phyloP scores from a whole-genome alignment of 2,113 vertebrate species.

The Xenopus laevis region DNA sequence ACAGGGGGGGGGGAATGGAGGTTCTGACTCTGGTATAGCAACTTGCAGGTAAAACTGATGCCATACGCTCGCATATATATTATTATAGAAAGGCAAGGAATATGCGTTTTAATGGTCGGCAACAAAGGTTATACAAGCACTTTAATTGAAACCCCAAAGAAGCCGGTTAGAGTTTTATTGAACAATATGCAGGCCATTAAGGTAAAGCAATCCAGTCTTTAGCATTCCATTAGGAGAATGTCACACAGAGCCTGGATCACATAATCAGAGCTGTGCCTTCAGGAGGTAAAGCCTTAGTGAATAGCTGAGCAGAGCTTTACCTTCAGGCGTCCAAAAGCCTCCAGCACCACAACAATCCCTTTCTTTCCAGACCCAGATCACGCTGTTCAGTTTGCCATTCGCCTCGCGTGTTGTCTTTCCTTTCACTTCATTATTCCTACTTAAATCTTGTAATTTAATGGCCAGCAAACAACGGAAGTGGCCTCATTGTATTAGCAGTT shows the following conservation, averaged over 20 bases:
- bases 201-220: constrained; percentile 1
- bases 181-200: not conserved
- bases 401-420: not conserved
- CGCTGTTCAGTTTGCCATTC: constrained; percentile 8
- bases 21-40: no score
- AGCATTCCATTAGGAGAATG: constrained; percentile 22
- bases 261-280: constrained; percentile 31
- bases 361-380: constrained; percentile 1
- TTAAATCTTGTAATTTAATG: not conserved
- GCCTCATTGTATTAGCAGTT: no score
- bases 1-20: no score
- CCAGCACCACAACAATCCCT: not conserved
- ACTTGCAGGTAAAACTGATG: no score
- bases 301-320: constrained; percentile 22
- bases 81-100: no score
- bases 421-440: not conserved
- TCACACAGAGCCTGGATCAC: constrained; percentile 13
- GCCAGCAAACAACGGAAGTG: no score
- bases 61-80: no score
- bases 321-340: constrained; percentile 8
- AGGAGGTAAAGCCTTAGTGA: constrained; percentile 19
- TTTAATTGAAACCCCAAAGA: no score
- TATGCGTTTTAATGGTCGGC: no score
- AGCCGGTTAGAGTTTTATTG: no score
- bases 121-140: no score